Base-by-base conservation (phyloP, 2,888 invertebrate genomes). In the Cylloceria caligata region DNA sequence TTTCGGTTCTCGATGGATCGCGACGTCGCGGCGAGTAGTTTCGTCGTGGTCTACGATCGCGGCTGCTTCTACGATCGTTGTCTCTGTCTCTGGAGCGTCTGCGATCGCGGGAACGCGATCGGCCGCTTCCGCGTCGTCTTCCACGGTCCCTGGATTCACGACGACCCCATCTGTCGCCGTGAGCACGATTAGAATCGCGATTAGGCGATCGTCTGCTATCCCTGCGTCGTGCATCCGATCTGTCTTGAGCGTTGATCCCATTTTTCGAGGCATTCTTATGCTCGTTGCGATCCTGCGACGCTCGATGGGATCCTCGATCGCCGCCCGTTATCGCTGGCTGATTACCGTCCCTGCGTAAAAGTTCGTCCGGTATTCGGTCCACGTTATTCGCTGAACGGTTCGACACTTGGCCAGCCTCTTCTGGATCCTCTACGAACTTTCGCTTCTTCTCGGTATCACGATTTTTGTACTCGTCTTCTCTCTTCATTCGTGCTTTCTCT, bases 391-490 rank as follows among this genome's bases (percentile, higher is more conserved):
- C 65, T 36, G 71, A 39, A 45, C 34, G 75, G 36, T 85, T 55
- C 34, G 80, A 39, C 76, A 76, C 13, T 86, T 86, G 2, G 83
- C 85, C 80, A 62, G 36, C 88, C 55, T 90, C 89, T 36, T 90
- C 87, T 30, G 91, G 89, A 84, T 92, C 89, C 81, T 94, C 95
- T 0, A 93, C 94, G 60, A 90, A 90, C 52, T 84, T 87, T 55
- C 94, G 94, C 76, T 94, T 93, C 85, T 94, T 94, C 84, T 94
- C 94, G 86, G 94, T 69, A 27, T 69, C 76, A 1, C 75, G 82
- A 21, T 73, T 93, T 84, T 94, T 94, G 83, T 94, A 91, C 79
- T 95, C 94, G 93, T 95, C 95, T 85, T 95, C 95, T 86, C 95
- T 94, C 85, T 94, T 94, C 55, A 95, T 69, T 9, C 90, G 89